Base-by-base conservation (phyloP, 1,140 invertebrate species). In the Apis laboriosa region DNA sequence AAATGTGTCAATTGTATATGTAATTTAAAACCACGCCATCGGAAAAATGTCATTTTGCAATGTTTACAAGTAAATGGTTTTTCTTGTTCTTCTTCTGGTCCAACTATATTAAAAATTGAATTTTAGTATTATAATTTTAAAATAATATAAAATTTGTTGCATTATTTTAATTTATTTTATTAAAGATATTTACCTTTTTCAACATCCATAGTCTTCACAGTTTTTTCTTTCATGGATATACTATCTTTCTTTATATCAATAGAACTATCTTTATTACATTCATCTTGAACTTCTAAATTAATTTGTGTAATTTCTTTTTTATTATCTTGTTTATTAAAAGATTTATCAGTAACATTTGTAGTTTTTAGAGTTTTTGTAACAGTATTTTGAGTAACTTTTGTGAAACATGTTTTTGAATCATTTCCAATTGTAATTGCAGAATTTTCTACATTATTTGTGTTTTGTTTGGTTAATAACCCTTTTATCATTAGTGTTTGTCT, bases 1-100 rank as follows among this genome's bases (percentile, higher is more conserved):
- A 94, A 78, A 77, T 95, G 94, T 0, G 86, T 88, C 0, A 92
- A 58, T 53, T 92, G 88, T 9, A 95, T 89, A 56, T 95, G 94
- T 7, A 92, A 74, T 67, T 94, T 94, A 28, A 94, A 93, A 2
- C 94, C 94, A 9, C 92, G 92, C 73, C 85, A 76, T 5, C 88
- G 87, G 0, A 68, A 66, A 70, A 94, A 94, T 9, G 77, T 90
- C 77, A 87, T 81, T 5, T 86, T 83, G 64, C 94, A 95, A 61
- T 95, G 94, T 58, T 94, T 94, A 67, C 94, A 94, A 19, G 43
- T 58, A 0, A 90, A 24, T 2, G 84, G 72, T 9, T 86, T 80
- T 13, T 86, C 58, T 24, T 49, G 66, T 0, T 83, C 34, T 1
- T 77, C 83, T 9, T 85, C 68, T 4, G 13, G 43, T 4, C 0